Evolutionary conservation across 92 coral and sea anemone species (phyloP), one percentile per base, ranked within the genome.

Genomic region (Palythoa caribaeorum): DNA sequence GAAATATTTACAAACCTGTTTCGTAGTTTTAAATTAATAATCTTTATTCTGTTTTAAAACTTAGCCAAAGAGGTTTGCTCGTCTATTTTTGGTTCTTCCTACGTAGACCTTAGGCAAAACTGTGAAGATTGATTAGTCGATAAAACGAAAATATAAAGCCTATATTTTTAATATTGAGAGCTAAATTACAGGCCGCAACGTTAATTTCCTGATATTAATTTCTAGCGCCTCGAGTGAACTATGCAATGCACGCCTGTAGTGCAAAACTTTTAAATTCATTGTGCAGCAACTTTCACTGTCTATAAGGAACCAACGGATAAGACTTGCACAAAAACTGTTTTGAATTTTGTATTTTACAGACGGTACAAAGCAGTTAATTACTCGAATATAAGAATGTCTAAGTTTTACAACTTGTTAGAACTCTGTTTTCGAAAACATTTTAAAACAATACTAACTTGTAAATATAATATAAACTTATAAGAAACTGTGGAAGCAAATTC

Each of bases 41-140:
- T 4, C n/a, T 5, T 63, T 16, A 4, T 17, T 4, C 21, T 63
- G 70, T n/a, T 5, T 63, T 59, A n/a, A 59, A 59, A 59, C 15
- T 2, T 15, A 10, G 4, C 14, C 16, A 5, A 59, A 50, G 36
- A 13, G n/a, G 53, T 10, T 50, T 9, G 38, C 60, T n/a, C 16
- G 55, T 35, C 79, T 76, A 50, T 20, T 40, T 73, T 73, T 19
- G 53, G 55, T 15, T 15, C 48, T 40, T 7, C 28, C 28, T 50
- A 44, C 16, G 9, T 3, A n/a, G 55, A 73, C 79, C 79, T 76
- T 11, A 76, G 60, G 79, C 53, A 76, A 74, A 47, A 47, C 60
- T 48, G 79, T 47, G 28, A n/a, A 9, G 57, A 50, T 50, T 16
- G 20, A n/a, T 76, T 6, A 76, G 14, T 19, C n/a, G 50, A 73